Conservation (phyloP, 2,797 vertebrate genomes). For the Prionace glauca region DNA sequence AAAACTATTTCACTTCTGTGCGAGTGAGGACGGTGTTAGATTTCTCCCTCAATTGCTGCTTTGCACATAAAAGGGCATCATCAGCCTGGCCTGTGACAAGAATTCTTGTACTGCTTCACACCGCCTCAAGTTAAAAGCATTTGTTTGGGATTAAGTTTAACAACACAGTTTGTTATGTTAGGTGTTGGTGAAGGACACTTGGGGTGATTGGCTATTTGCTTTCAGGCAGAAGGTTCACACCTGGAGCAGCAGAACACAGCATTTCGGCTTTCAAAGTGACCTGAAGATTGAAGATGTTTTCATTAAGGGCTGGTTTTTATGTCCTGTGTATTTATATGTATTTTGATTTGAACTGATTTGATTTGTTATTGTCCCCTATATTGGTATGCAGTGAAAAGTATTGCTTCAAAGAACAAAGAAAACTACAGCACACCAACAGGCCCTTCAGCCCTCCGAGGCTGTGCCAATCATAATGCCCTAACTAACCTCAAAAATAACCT, state of each 20-base stretch:
- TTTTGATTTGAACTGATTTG: no score
- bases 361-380: no score
- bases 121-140: slow-evolving; percentile 47
- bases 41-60: slow-evolving; percentile 49
- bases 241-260: neutral
- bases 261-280: slow-evolving; percentile 6
- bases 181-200: neutral
- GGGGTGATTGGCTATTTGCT: slow-evolving; percentile 29
- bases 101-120: slow-evolving; percentile 41
- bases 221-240: slow-evolving; percentile 21
- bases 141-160: slow-evolving; percentile 45
- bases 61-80: slow-evolving; percentile 45
- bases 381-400: no score
- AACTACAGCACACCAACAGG: no score
- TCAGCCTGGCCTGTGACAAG: neutral
- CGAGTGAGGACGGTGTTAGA: slow-evolving; percentile 46
- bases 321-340: no score
- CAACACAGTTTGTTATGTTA: slow-evolving; percentile 40
- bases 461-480: no score
- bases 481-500: no score
- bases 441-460: no score
- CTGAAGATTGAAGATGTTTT: neutral
- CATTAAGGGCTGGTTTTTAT: neutral
- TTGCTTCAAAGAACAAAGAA: no score
- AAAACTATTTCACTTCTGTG: slow-evolving; percentile 46